Evolutionary conservation across 2,888 invertebrate species (phyloP).

Genomic region (Arge pagana): DNA sequence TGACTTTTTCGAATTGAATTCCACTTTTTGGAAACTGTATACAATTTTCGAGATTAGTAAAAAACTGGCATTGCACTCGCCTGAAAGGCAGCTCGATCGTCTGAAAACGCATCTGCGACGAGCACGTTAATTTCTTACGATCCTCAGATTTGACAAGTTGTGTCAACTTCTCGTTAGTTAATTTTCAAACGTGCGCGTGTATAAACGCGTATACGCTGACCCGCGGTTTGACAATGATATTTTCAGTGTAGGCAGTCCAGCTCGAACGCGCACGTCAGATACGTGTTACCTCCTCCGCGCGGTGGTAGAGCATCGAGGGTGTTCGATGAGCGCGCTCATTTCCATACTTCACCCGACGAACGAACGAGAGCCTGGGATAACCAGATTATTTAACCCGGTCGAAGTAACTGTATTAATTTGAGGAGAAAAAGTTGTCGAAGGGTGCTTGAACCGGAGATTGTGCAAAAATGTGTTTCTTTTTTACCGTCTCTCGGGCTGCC

Average conservation of each 20-base stretch:
- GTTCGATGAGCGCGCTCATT: constrained; percentile 56
- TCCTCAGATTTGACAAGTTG: constrained; percentile 56
- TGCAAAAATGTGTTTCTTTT: too few species aligned
- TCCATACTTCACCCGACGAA: constrained; percentile 53
- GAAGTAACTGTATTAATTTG: constrained; percentile 15
- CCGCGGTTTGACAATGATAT: neutral
- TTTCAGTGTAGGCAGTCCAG: constrained; percentile 18
- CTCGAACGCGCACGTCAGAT: constrained; percentile 3
- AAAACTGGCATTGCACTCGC: too few species aligned
- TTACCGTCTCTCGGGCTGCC: too few species aligned
- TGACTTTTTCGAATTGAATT: too few species aligned
- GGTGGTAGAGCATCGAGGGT: constrained; percentile 21
- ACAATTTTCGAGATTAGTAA: too few species aligned
- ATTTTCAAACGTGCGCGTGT: constrained; percentile 43
- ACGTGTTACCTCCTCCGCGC: neutral
- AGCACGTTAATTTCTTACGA: too few species aligned
- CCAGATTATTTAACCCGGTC: constrained; percentile 54
- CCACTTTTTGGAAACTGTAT: too few species aligned
- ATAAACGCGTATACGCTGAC: constrained; percentile 25
- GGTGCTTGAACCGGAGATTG: too few species aligned
- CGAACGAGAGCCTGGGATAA: constrained; percentile 48
- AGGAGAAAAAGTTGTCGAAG: too few species aligned
- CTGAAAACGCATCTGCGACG: too few species aligned
- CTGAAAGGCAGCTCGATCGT: too few species aligned
- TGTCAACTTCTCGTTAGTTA: constrained; percentile 58